These are phyloP conservation scores for Ctenosaura bakeri DNA, from an alignment of 2,797 vertebrate species.

Conservation along the genomic window DNA sequence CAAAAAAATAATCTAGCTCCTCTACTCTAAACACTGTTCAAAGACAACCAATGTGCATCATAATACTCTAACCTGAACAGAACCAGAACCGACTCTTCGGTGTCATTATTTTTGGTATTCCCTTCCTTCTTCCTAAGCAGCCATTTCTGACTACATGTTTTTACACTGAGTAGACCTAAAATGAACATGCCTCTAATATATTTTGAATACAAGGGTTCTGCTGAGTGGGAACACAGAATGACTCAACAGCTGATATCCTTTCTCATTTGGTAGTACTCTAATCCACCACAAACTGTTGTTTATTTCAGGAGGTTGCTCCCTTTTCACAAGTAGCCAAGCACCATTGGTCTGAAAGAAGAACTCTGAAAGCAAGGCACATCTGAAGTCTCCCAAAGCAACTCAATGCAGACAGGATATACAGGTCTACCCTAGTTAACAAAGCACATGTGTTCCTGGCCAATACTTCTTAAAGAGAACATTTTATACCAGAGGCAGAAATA, in stretches of 20 bases:
- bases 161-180: constrained; percentile 42
- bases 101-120: constrained; percentile 22
- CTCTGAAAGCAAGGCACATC: constrained; percentile 6
- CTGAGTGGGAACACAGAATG: constrained; percentile 23
- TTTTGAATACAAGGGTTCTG: constrained; percentile 52
- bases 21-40: neutral
- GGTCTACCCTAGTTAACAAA: neutral
- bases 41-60: neutral
- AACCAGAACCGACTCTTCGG: neutral
- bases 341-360: constrained; percentile 27
- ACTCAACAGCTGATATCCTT: constrained; percentile 29
- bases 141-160: constrained; percentile 49
- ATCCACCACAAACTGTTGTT: constrained; percentile 50
- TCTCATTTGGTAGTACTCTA: constrained; percentile 35
- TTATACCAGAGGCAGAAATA: too few relatives aligned
- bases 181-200: constrained; percentile 52
- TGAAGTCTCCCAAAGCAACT: neutral
- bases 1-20: neutral
- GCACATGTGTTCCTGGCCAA: too few relatives aligned
- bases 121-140: constrained; percentile 47
- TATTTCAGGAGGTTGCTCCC: constrained; percentile 26
- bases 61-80: neutral
- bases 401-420: neutral
- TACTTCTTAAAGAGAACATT: too few relatives aligned
- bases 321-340: constrained; percentile 12